Conservation (phyloP, 2,113 vertebrate species). For the Podiceps cristatus region DNA sequence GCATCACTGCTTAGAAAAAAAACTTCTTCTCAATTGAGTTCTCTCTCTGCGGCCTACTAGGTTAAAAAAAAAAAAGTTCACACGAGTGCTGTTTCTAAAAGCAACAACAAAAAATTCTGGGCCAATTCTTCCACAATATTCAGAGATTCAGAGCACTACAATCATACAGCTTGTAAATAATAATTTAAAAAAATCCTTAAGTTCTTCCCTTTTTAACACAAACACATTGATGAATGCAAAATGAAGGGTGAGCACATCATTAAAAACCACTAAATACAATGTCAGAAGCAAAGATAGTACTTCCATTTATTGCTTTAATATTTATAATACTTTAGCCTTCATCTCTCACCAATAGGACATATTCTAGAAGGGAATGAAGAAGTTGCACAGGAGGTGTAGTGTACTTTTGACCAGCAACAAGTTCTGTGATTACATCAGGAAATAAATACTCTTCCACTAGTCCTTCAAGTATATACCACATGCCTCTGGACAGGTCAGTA, state of each 20-base stretch:
- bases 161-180: not conserved
- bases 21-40: not conserved
- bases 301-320: not conserved
- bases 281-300: not conserved
- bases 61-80: not conserved
- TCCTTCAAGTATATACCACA: constrained; percentile 67
- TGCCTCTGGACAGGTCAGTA: constrained; percentile 11
- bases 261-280: not conserved
- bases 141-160: not conserved
- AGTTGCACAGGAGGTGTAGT: constrained; percentile 80
- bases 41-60: not conserved
- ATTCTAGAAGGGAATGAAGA: constrained; percentile 84
- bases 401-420: constrained; percentile 79
- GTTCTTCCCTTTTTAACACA: not conserved
- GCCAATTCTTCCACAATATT: not conserved
- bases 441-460: constrained; percentile 81
- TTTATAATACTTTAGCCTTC: not conserved
- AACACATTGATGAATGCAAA: not conserved
- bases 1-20: not conserved
- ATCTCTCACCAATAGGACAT: constrained; percentile 82
- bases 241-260: not conserved
- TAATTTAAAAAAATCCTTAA: not conserved
- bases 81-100: not conserved
- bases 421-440: constrained; percentile 85
- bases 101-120: not conserved